phyloP scores from a whole-genome alignment of 2,797 vertebrate species.

The Heteromormyrus szaboi region DNA sequence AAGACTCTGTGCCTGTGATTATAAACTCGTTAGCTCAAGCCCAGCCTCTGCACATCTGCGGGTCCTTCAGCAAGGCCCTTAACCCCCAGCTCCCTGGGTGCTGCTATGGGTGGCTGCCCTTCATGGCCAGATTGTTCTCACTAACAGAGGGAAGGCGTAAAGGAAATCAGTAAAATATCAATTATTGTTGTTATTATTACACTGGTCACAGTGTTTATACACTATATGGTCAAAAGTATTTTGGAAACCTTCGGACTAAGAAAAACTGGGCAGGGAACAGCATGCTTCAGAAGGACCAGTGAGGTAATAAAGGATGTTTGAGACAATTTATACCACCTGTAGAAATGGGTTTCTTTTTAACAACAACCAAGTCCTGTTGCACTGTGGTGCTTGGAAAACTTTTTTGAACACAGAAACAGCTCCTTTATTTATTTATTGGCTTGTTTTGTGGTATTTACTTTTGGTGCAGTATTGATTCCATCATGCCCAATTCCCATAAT shows the following conservation, averaged over 20 bases:
- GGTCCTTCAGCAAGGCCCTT: neutral
- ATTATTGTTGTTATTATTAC: neutral
- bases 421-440: neutral
- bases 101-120: neutral
- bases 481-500: neutral
- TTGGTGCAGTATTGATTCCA: neutral
- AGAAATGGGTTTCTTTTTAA: neutral
- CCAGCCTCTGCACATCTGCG: neutral
- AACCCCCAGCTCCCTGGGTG: neutral
- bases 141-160: neutral
- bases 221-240: neutral
- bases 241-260: neutral
- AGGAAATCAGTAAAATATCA: neutral
- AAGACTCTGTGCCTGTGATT: neutral
- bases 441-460: neutral
- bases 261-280: neutral
- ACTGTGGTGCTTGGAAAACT: neutral
- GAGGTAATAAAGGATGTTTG: neutral
- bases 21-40: neutral
- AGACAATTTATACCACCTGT: neutral
- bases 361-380: neutral
- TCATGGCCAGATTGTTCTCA: neutral
- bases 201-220: neutral
- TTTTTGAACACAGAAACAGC: neutral
- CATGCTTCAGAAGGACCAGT: neutral